Evolutionary conservation across 2,113 vertebrate species (phyloP).

Genomic region (Xiphophorus maculatus): DNA sequence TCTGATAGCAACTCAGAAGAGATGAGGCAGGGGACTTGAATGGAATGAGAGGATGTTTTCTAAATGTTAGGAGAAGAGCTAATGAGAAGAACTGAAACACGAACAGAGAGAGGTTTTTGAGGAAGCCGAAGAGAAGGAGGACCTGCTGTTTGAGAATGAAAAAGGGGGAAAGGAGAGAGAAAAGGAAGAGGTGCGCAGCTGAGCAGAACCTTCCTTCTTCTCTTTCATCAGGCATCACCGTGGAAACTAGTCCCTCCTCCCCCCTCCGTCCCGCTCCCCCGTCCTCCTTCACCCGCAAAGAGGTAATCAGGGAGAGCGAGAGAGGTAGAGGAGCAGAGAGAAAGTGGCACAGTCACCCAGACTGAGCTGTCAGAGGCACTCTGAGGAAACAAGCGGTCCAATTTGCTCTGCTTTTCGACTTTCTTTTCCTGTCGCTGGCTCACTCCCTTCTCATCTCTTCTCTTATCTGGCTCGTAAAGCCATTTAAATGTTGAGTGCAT

Average conservation of each 20-base stretch:
- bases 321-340: slow-evolving; percentile 40
- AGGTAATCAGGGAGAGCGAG: slow-evolving; percentile 67
- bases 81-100: slow-evolving; percentile 35
- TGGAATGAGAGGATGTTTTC: slow-evolving; percentile 23
- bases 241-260: slow-evolving; percentile 67
- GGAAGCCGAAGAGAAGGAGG: slow-evolving; percentile 8
- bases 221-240: slow-evolving; percentile 75
- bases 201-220: slow-evolving; percentile 74
- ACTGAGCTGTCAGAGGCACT: slow-evolving; percentile 73
- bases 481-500: slow-evolving; percentile 37
- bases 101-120: slow-evolving; percentile 38
- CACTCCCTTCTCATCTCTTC: slow-evolving; percentile 41
- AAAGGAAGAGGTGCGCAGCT: slow-evolving; percentile 64
- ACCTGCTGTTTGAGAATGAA: slow-evolving; percentile 31
- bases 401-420: slow-evolving; percentile 74
- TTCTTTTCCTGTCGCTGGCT: slow-evolving; percentile 46
- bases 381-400: slow-evolving; percentile 74
- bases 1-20: not conserved
- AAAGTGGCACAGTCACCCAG: slow-evolving; percentile 63
- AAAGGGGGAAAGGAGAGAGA: slow-evolving; percentile 12
- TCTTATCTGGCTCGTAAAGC: slow-evolving; percentile 54
- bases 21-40: slow-evolving; percentile 1
- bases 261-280: slow-evolving; percentile 18
- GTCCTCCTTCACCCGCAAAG: slow-evolving; percentile 51
- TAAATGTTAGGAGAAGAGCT: slow-evolving; percentile 32